Evolutionary conservation across 2,113 vertebrate genomes (phyloP).

Genomic region (Sorex fumeus): DNA sequence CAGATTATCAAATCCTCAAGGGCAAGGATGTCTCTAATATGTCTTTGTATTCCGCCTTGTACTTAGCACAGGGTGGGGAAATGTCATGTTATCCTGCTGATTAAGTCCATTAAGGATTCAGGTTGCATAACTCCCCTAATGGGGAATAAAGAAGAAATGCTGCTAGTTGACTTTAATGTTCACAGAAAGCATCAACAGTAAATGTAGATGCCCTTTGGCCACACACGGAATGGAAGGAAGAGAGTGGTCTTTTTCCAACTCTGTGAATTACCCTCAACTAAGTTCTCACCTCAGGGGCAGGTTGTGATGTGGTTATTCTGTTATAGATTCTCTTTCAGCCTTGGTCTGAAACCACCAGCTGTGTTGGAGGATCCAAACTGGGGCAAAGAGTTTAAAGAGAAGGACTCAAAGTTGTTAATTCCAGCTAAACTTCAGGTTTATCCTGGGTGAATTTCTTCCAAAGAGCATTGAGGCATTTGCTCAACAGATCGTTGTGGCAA

Average conservation of each 20-base stretch:
- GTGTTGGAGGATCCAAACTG: constrained; percentile 59
- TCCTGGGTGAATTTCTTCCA: neutral
- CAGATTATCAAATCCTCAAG: constrained; percentile 71
- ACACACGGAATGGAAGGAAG: constrained; percentile 2
- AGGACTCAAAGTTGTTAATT: neutral
- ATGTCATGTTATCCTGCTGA: constrained; percentile 81
- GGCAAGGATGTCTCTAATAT: constrained; percentile 62
- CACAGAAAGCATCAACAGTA: constrained; percentile 59
- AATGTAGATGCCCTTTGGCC: constrained; percentile 70
- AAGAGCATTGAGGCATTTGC: constrained; percentile 35
- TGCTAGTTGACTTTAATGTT: constrained; percentile 76
- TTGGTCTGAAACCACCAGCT: constrained; percentile 56
- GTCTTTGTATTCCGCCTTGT: constrained; percentile 69
- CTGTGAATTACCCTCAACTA: constrained; percentile 62
- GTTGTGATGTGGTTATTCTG: constrained; percentile 28
- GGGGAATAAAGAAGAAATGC: constrained; percentile 74
- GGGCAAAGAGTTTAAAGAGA: constrained; percentile 47
- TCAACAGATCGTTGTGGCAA: constrained; percentile 27
- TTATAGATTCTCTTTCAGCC: constrained; percentile 27
- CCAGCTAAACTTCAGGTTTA: constrained; percentile 45
- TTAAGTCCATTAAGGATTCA: constrained; percentile 81
- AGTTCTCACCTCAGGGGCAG: constrained; percentile 66
- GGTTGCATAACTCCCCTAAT: constrained; percentile 78
- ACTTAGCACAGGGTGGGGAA: constrained; percentile 64
- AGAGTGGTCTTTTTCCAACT: constrained; percentile 61